Percentiles rank a stretch among this genome's conserved stretches.
These are phyloP conservation scores for Butastur rufipennis DNA, from an alignment of 2,113 vertebrate genomes.

Conservation along the genomic window DNA sequence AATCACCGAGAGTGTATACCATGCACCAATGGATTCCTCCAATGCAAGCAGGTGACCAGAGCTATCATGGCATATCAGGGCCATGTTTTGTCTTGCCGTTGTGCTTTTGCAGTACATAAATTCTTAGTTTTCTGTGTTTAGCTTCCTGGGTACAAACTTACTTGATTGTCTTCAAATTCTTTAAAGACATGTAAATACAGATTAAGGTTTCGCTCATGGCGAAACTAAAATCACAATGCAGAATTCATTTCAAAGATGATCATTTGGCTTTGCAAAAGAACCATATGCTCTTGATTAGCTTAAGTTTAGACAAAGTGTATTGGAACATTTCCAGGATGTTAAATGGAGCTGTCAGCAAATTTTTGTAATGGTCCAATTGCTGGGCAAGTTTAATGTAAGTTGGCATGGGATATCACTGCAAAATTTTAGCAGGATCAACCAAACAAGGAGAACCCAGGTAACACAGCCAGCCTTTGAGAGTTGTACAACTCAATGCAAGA, in stretches of 20 bases:
- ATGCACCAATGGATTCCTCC: slow-evolving; percentile 81
- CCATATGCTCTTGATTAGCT: background rate
- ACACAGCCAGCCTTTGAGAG: background rate
- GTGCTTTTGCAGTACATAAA: background rate
- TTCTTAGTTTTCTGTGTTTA: background rate
- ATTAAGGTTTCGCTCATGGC: background rate
- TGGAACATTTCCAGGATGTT: background rate
- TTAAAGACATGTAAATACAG: background rate
- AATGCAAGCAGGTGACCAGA: slow-evolving; percentile 65
- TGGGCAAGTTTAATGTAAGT: background rate
- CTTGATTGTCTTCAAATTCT: background rate
- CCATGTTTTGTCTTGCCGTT: background rate
- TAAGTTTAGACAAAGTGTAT: background rate
- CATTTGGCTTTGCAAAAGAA: background rate
- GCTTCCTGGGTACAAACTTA: background rate
- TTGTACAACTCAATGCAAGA: background rate
- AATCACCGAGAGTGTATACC: slow-evolving; percentile 83
- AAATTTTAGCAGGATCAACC: background rate
- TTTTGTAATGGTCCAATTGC: background rate
- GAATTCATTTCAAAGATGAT: background rate
- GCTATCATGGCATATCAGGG: background rate
- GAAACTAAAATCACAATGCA: background rate
- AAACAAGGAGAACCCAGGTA: background rate
- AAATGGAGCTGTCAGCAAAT: background rate
- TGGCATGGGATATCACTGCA: background rate